Evolutionary conservation across 2,797 vertebrate species (phyloP), one percentile per base, ranked within the genome.

Genomic region (Lates japonicus): DNA sequence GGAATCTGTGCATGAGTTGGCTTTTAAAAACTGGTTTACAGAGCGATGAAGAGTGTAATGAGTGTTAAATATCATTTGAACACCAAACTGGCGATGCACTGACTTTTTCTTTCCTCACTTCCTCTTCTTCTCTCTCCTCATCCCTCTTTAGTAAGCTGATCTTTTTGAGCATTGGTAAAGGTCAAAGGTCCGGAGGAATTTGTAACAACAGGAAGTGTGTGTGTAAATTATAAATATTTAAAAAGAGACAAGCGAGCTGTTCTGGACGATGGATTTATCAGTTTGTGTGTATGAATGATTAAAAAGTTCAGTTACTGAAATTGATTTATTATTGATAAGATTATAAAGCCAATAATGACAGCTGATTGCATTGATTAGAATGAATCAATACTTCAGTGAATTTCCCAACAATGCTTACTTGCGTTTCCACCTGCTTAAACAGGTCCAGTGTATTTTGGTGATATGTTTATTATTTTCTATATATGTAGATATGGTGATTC

Each of bases 401-500:
- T 46, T 85, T 80, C 76, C 83, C 33, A 78, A 42, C 55, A 46
- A n/a, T n/a, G n/a, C n/a, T n/a, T n/a, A n/a, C n/a, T n/a, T n/a
- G n/a, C n/a, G 66, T 61, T 57, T 55, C 19, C 19, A 35, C 1
- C 44, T 12, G 17, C 44, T 31, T n/a, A 19, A 29, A 20, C 35
- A 22, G 57, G 13, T 42, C 17, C 22, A 11, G 4, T 51, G 64
- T n/a, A 5, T 59, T 13, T 48, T 9, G 20, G 22, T 20, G 7
- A 35, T 4, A 10, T 19, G 0, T 20, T 19, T 8, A 11, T n/a
- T 8, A 2, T 41, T 8, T 46, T 44, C 29, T 51, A 2, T 51
- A 5, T 14, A 6, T 13, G 31, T 9, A 71, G 97, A 99, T 99
- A 98, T 96, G 97, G 81, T 97, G 97, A 89, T 25, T 95, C 96